Base-by-base conservation (phyloP, 64 coral and sea anemone genomes). In the Dendrophyllia cribrosa region DNA sequence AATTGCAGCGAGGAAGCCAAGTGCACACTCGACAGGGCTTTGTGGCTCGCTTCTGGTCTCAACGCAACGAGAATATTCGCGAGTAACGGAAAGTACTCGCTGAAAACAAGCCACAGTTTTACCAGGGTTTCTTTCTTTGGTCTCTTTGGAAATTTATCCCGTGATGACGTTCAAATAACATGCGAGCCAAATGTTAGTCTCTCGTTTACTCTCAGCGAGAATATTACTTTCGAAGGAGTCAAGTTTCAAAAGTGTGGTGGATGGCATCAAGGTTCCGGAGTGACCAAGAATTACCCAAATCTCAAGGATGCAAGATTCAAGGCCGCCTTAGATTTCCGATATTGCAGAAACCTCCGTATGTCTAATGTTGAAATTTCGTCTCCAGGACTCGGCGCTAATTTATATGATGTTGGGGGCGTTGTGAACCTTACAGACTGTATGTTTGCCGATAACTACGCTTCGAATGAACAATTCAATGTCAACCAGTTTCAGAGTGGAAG, bases 251-350 rank as follows among this genome's bases (percentile, higher is more conserved):
- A 89, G 17, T 96, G 95, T 85, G 95, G 95, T 2, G 95, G 75
- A 55, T 96, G 95, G 95, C 86, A 82, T 62, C 75, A 59, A 10
- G 93, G 90, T 72, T 0, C 2, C 34, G 73, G 77, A 23, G 66
- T 48, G 1, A 82, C 86, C 20, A 64, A 77, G 56, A 56, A 81
- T 46, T 72, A 84, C 63, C 48, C 89, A 22, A 65, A 86, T 4
- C 47, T 91, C 21, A 51, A 66, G 7, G 88, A 70, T 16, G 77
- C 83, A 43, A 51, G 70, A 26, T 96, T 92, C 89, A 83, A 86
- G 14, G 34, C 95, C 4, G 95, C 78, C 20, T 16, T 96, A 26
- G 69, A 96, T 62, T 96, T 96, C 56, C 49, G 91, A 76, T 96
- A 96, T 48, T 92, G 91, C 55, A 96, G 65, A 58, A 22, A 93